Evolutionary conservation across 2,797 vertebrate species (phyloP).

Genomic region (Muraenolepis orangiensis): DNA sequence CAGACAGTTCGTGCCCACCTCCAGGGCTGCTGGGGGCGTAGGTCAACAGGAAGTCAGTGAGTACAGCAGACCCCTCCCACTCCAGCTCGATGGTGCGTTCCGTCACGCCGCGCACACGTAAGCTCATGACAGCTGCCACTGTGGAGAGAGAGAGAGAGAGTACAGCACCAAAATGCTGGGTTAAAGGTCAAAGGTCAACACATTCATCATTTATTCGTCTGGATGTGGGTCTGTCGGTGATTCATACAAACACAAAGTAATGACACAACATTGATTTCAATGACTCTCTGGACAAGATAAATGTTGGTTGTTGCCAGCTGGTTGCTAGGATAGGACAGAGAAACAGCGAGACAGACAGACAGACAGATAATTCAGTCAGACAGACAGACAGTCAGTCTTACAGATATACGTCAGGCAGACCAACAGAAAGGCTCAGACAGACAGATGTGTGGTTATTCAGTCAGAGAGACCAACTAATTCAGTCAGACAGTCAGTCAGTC

Average conservation of each 20-base stretch:
- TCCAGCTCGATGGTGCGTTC: constrained; percentile 86
- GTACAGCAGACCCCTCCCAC: constrained; percentile 84
- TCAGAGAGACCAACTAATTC: too few relatives aligned
- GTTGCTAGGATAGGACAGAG: neutral
- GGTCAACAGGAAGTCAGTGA: constrained; percentile 89
- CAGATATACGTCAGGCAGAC: neutral
- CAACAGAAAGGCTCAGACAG: neutral
- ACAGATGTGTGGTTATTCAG: too few relatives aligned
- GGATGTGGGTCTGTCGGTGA: neutral
- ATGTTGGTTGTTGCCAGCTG: neutral
- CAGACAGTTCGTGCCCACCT: constrained; percentile 44
- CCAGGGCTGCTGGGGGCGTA: constrained; percentile 81
- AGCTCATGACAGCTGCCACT: constrained; percentile 88
- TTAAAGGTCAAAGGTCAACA: neutral
- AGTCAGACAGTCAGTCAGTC: neutral
- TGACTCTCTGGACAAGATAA: neutral
- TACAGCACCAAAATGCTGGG: neutral
- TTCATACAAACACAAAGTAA: neutral
- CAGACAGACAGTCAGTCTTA: neutral
- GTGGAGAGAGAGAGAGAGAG: constrained; percentile 47
- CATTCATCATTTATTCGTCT: too few relatives aligned
- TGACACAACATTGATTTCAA: neutral
- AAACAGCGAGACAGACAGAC: neutral
- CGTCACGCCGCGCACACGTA: constrained; percentile 80
- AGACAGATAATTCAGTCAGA: neutral